Percentiles rank a stretch among this genome's conserved stretches.
Evolutionary conservation across 2,113 vertebrate species (phyloP).

Genomic region (Nothocercus julius): DNA sequence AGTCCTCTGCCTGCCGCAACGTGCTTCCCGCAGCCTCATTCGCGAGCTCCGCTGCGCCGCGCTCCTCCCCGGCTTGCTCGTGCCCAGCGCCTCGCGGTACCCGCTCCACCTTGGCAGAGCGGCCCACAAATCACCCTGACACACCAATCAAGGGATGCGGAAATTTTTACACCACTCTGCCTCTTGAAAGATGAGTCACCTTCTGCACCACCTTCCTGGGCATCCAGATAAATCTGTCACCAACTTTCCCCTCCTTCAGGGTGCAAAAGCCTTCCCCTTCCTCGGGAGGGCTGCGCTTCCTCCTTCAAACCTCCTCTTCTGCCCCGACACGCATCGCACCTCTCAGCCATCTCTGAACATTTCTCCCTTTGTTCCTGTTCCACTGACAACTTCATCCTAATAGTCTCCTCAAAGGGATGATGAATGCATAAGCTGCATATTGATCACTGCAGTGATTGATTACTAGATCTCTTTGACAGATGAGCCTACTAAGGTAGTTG

Average conservation of each 20-base stretch:
- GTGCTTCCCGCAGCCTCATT: neutral
- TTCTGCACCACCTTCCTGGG: conserved; percentile 24
- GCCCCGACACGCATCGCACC: conserved; percentile 3
- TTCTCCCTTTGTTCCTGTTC: conserved; percentile 70
- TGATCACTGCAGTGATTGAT: conserved; percentile 89
- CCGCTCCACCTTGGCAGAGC: conserved; percentile 74
- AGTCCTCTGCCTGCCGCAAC: neutral
- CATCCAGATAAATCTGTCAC: conserved; percentile 77
- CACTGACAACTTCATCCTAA: conserved; percentile 83
- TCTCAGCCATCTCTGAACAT: conserved; percentile 34
- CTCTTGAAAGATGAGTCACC: conserved; percentile 76
- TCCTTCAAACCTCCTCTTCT: conserved; percentile 31
- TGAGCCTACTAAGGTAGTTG: conserved; percentile 84
- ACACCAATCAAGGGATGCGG: conserved; percentile 82
- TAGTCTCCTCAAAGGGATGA: conserved; percentile 84
- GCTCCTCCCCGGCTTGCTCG: conserved; percentile 32
- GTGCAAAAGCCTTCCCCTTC: neutral
- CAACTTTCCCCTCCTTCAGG: conserved; percentile 59
- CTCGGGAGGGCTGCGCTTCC: neutral
- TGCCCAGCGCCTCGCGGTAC: conserved; percentile 63
- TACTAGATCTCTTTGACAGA: conserved; percentile 85
- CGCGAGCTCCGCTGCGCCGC: neutral
- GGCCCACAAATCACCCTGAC: conserved; percentile 89
- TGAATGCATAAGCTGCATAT: conserved; percentile 91
- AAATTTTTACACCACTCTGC: conserved; percentile 67